Conservation (phyloP, 2,797 vertebrate genomes). For the Natrix natrix region DNA sequence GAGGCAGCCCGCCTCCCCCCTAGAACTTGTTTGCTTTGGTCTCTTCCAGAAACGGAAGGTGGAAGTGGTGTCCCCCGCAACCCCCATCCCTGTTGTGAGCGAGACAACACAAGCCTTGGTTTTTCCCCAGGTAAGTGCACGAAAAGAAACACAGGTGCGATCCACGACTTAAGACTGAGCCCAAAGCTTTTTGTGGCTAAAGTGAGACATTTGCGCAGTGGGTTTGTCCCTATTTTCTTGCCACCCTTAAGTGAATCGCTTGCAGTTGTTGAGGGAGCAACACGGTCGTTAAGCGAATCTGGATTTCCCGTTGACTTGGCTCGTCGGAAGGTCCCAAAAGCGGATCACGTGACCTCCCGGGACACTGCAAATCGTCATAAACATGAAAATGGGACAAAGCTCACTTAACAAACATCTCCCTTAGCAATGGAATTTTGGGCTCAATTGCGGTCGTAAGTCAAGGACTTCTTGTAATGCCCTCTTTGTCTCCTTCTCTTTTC, state of each 20-base stretch:
- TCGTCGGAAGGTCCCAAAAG: not conserved
- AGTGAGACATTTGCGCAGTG: not conserved
- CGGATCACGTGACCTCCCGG: too few species aligned
- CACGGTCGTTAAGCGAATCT: not conserved
- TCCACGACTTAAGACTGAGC: accelerated
- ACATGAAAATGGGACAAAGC: too few species aligned
- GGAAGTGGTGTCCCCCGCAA: conserved; percentile 82
- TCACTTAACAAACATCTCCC: not conserved
- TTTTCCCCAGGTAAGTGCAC: conserved; percentile 77
- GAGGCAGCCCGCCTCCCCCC: too few species aligned
- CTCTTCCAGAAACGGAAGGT: conserved; percentile 89
- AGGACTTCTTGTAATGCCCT: not conserved
- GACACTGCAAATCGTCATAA: too few species aligned
- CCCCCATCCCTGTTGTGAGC: conserved; percentile 80
- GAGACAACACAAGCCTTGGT: conserved; percentile 86
- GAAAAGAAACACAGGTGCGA: not conserved
- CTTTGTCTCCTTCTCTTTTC: not conserved
- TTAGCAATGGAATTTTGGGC: not conserved
- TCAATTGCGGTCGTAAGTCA: accelerated
- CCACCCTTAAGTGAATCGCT: too few species aligned
- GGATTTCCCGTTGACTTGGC: not conserved
- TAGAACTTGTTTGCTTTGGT: conserved; percentile 30
- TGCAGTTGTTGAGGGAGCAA: too few species aligned
- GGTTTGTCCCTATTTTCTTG: not conserved
- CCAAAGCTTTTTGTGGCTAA: not conserved